Percentiles rank a stretch among this genome's conserved stretches.
Evolutionary conservation across 1,140 invertebrate genomes (phyloP).

Genomic region (Papilio polytes): DNA sequence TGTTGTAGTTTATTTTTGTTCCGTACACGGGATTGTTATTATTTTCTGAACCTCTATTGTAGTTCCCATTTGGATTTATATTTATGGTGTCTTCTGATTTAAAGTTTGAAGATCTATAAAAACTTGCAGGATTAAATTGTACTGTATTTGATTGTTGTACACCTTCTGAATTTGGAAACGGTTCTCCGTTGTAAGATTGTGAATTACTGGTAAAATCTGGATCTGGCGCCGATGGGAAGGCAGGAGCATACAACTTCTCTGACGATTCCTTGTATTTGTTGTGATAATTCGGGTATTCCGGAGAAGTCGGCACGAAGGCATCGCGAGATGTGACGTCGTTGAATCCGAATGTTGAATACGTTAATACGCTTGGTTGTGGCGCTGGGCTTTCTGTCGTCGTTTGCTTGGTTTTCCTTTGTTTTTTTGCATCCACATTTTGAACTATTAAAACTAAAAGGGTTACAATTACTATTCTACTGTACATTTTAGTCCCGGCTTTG

Average conservation of each 20-base stretch:
- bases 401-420: conserved; percentile 61
- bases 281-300: conserved; percentile 65
- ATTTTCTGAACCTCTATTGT: conserved; percentile 48
- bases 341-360: conserved; percentile 75
- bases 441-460: conserved; percentile 57
- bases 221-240: conserved; percentile 71
- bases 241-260: conserved; percentile 70
- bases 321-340: conserved; percentile 73
- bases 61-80: conserved; percentile 48
- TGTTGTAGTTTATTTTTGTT: conserved; percentile 66
- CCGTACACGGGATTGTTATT: conserved; percentile 67
- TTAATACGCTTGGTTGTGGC: conserved; percentile 70
- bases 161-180: conserved; percentile 46
- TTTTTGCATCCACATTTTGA: conserved; percentile 56
- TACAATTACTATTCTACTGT: conserved; percentile 58
- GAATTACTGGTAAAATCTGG: conserved; percentile 58
- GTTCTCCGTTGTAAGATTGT: conserved; percentile 49
- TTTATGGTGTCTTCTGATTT: conserved; percentile 47
- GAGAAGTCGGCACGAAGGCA: conserved; percentile 73
- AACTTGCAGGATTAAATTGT: conserved; percentile 54
- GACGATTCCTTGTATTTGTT: conserved; percentile 61
- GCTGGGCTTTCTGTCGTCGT: conserved; percentile 58
- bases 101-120: conserved; percentile 57
- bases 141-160: conserved; percentile 56
- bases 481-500: conserved; percentile 64